Conservation (phyloP, 2,113 vertebrate species). For the Rana temporaria region DNA sequence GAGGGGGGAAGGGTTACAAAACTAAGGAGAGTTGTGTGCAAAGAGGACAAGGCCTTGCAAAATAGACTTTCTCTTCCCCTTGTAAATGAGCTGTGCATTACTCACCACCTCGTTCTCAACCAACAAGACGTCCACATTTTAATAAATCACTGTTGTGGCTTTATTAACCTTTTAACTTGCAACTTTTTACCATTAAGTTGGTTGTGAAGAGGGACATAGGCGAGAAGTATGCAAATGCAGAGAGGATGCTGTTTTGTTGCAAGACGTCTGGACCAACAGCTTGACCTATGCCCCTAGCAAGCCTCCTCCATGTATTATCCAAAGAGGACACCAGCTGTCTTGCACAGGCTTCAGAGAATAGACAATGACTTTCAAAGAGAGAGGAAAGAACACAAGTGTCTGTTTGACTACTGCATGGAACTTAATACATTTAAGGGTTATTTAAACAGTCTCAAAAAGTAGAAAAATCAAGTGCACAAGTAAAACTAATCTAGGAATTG, state of each 20-base stretch:
- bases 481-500: too few species aligned
- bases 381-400: not conserved
- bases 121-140: conserved; percentile 26
- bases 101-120: conserved; percentile 22
- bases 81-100: conserved; percentile 43
- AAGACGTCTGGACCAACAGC: conserved; percentile 51
- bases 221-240: conserved; percentile 44
- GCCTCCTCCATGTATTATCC: conserved; percentile 44
- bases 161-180: conserved; percentile 57
- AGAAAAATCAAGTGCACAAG: too few species aligned
- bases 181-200: conserved; percentile 47
- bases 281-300: conserved; percentile 46
- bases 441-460: too few species aligned
- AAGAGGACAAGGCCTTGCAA: conserved; percentile 66
- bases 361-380: conserved; percentile 13
- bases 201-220: conserved; percentile 9
- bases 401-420: too few species aligned
- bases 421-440: too few species aligned
- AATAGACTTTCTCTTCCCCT: conserved; percentile 41
- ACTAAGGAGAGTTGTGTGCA: conserved; percentile 69
- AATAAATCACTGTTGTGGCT: conserved; percentile 42
- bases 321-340: conserved; percentile 51
- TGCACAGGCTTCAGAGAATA: not conserved
- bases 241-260: conserved; percentile 31
- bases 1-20: conserved; percentile 74